phyloP scores from a whole-genome alignment of 2,797 vertebrate genomes.

The Rhinella marina region DNA sequence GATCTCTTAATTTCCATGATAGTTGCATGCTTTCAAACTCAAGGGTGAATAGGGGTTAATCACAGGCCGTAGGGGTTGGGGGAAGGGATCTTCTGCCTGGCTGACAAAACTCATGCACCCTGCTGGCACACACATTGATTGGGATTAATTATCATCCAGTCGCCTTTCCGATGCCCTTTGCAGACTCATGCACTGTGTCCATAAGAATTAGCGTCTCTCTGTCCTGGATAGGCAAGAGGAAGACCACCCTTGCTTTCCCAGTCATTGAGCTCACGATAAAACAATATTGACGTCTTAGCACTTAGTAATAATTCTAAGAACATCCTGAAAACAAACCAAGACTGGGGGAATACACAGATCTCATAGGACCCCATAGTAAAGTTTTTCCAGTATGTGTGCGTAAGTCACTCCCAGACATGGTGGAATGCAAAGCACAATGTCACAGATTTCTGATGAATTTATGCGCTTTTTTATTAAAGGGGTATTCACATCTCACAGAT shows the following conservation, averaged over 20 bases:
- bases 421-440: too few species aligned
- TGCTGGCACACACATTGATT: constrained; percentile 51
- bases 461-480: too few species aligned
- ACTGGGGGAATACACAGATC: too few species aligned
- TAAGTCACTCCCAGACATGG: too few species aligned
- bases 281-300: too few species aligned
- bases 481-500: too few species aligned
- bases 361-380: too few species aligned
- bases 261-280: not conserved
- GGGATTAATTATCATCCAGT: constrained; percentile 66
- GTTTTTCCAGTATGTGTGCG: too few species aligned
- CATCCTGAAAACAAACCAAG: too few species aligned
- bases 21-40: constrained; percentile 21
- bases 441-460: too few species aligned
- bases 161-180: constrained; percentile 68
- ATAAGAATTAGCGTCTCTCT: constrained; percentile 53
- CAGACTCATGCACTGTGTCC: constrained; percentile 47
- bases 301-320: too few species aligned
- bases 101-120: not conserved
- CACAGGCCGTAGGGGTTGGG: constrained; percentile 23
- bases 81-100: constrained; percentile 48
- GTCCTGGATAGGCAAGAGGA: constrained; percentile 20
- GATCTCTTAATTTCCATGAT: constrained; percentile 1
- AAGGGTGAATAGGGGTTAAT: constrained; percentile 56
- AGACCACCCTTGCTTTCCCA: not conserved